Evolutionary conservation across 2,113 vertebrate species (phyloP), one percentile per base, ranked within the genome.

Genomic region (Hippolais icterina): DNA sequence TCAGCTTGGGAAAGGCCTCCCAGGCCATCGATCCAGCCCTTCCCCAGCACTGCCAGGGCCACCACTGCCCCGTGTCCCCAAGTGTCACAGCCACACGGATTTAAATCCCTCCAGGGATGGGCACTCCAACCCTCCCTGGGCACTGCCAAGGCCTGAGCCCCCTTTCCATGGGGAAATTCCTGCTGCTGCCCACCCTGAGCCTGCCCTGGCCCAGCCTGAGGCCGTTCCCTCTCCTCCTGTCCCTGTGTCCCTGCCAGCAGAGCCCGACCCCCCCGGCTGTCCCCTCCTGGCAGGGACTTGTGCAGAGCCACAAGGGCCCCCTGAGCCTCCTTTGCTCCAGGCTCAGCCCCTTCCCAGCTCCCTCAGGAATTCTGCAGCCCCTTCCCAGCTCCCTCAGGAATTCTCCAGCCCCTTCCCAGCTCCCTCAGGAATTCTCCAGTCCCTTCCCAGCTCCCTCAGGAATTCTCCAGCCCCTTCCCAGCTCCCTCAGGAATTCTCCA

Each of bases 1-100:
- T 16, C 37, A 44, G 44, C 14, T 4, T 59, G 61, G 61, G 18
- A 37, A 52, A 52, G 12, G 6, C 8, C 11, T 15, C 23, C 4
- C 4, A n/a, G 23, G 4, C 4, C 68, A 11, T 5, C 1, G 11
- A 29, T 18, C 17, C 44, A 22, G 0, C 37, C 25, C 25, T 22
- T 50, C 71, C 83, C 44, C 52, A 57, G 71, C 52, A 11, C 29
- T 49, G 50, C 60, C 82, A 14, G 9, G 50, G 41, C 25, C 69
- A 47, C 42, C 54, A 2, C 29, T 29, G 44, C 10, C 12, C 60
- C 35, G 3, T 31, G 61, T 24, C 35, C 52, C 49, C 39, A 18
- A 4, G 39, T 22, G 81, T 2, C 69, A 54, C 59, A 18, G 16
- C 8, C 11, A 6, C n/a, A 23, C 0, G 44, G 53, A 5, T 33